These are phyloP conservation scores for Lumbricus terrestris DNA, from an alignment of 2,888 invertebrate genomes.

Conservation along the genomic window DNA sequence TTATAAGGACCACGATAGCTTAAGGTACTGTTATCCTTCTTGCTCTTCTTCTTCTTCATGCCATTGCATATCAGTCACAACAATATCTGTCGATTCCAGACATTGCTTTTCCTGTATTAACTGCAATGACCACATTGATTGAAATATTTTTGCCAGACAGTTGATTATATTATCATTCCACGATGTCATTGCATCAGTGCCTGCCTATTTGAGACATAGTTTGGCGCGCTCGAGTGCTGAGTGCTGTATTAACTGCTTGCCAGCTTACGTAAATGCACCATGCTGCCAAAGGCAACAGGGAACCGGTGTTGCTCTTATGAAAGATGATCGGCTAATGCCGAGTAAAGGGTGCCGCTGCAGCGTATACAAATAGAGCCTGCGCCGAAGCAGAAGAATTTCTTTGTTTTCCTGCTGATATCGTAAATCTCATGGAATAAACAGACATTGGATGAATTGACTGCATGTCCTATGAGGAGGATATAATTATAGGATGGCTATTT, in stretches of 20 bases:
- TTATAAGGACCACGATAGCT: no score
- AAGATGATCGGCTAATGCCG: neutral
- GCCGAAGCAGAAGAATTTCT: neutral
- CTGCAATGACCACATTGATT: neutral
- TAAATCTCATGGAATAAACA: neutral
- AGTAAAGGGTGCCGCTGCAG: neutral
- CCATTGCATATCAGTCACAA: no score
- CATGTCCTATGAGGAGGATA: neutral
- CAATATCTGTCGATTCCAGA: neutral
- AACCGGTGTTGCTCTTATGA: neutral
- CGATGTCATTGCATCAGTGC: no score
- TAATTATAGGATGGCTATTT: no score
- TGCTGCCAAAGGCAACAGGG: neutral
- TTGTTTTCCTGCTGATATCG: neutral
- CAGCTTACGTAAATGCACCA: neutral
- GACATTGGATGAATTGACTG: neutral
- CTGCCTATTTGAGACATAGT: neutral
- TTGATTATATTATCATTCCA: no score
- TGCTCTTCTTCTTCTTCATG: no score
- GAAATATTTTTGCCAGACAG: no score
- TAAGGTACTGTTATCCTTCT: no score
- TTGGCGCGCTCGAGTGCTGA: neutral
- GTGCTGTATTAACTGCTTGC: neutral
- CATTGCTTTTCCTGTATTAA: neutral
- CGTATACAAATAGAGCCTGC: neutral